Conservation (phyloP, 1,140 invertebrate genomes). For the Drosophila triauraria region DNA sequence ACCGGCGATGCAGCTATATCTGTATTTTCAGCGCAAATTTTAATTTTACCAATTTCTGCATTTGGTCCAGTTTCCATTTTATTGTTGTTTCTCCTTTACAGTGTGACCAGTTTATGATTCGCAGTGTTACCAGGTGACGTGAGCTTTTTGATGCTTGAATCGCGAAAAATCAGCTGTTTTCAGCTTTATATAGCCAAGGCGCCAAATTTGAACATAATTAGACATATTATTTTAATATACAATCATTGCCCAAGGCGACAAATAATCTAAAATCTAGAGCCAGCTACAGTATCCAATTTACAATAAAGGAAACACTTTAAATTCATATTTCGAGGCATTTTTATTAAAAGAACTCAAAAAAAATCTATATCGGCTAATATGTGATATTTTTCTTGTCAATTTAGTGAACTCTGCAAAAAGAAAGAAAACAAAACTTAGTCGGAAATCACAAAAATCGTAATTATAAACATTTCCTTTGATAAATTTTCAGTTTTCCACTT, state of each 20-base stretch:
- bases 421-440: conserved; percentile 28
- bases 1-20: not conserved
- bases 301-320: not conserved
- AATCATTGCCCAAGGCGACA: no score
- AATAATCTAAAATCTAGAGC: not conserved
- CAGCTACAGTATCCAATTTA: not conserved
- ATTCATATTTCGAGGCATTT: not conserved
- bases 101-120: conserved; percentile 25
- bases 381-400: not conserved
- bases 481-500: conserved; percentile 71
- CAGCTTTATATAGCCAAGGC: conserved; percentile 5
- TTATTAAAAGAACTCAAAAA: conserved; percentile 12
- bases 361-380: not conserved
- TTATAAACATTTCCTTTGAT: conserved; percentile 16
- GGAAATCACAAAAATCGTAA: not conserved
- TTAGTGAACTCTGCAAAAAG: conserved; percentile 11
- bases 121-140: conserved; percentile 24
- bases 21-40: not conserved
- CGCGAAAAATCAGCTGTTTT: not conserved
- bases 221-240: no score
- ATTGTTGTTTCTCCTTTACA: conserved; percentile 40
- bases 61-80: conserved; percentile 77
- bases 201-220: not conserved
- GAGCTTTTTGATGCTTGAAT: not conserved
- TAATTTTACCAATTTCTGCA: conserved; percentile 77